A percentile compares a stretch with the other conserved stretches of the same genome.
These are phyloP conservation scores for Stylophora pistillata DNA, from an alignment of 64 coral and sea anemone species.

Conservation along the genomic window DNA sequence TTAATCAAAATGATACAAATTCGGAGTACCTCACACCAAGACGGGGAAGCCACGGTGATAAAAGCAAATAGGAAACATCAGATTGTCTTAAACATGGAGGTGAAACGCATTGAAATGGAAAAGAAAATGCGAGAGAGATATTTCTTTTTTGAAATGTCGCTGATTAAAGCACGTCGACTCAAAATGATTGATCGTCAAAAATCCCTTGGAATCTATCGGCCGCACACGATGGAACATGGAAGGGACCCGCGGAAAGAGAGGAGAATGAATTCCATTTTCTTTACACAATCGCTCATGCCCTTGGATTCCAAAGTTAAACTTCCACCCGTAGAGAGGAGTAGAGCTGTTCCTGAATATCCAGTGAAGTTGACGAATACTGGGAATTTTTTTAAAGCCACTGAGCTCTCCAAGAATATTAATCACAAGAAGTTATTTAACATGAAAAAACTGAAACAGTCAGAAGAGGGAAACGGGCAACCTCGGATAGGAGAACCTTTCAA, in stretches of 20 bases:
- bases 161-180: conserved; percentile 14
- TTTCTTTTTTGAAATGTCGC: conserved; percentile 49
- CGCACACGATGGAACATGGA: conserved; percentile 6
- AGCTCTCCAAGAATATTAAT: neutral
- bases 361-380: neutral
- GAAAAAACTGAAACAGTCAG: neutral
- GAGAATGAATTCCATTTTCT: neutral
- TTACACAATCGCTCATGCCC: conserved; percentile 38
- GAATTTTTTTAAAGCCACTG: neutral
- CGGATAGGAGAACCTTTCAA: no score
- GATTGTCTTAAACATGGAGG: conserved; percentile 52
- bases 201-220: conserved; percentile 52
- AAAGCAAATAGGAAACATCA: conserved; percentile 74
- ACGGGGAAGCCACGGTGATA: conserved; percentile 36
- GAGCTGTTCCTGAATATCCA: neutral
- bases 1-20: conserved; percentile 11
- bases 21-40: neutral
- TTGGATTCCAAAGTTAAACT: conserved; percentile 63
- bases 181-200: conserved; percentile 55
- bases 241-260: conserved; percentile 5
- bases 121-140: conserved; percentile 72
- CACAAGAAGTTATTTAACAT: neutral
- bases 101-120: conserved; percentile 50
- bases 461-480: neutral
- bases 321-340: neutral